Percentiles rank a stretch among this genome's conserved stretches.
These are phyloP conservation scores for Argyrosomus regius DNA, from an alignment of 2,797 vertebrate species.

Conservation along the genomic window DNA sequence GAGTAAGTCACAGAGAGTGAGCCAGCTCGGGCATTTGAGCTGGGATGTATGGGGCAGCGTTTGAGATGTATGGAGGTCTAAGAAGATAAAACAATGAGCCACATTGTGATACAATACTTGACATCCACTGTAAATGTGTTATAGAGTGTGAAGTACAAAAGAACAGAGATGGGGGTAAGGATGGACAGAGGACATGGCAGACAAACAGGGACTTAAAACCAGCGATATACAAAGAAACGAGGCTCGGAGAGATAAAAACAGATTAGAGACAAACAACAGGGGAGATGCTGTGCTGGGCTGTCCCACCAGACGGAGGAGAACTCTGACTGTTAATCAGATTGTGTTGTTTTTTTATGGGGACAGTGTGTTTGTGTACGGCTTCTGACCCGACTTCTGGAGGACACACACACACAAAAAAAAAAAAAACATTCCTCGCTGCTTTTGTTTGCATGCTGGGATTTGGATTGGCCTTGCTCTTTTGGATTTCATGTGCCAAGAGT, in stretches of 20 bases:
- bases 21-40: neutral
- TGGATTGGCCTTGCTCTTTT: neutral
- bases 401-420: neutral
- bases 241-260: constrained; percentile 57
- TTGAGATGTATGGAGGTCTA: neutral
- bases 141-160: constrained; percentile 18
- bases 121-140: neutral
- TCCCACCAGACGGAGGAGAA: constrained; percentile 49
- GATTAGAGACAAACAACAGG: constrained; percentile 64
- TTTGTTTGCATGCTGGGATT: constrained; percentile 64
- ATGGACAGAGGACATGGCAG: constrained; percentile 38
- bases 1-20: constrained; percentile 32
- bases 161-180: neutral
- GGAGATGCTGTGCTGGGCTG: constrained; percentile 40
- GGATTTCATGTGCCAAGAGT: neutral
- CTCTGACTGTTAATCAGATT: constrained; percentile 60
- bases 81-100: constrained; percentile 8
- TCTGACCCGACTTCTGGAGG: constrained; percentile 45
- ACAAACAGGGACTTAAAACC: constrained; percentile 37
- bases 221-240: constrained; percentile 40
- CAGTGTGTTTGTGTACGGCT: constrained; percentile 10
- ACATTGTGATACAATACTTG: constrained; percentile 16
- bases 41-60: neutral
- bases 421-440: constrained; percentile 26
- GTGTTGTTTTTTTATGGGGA: constrained; percentile 18